These are phyloP conservation scores for Pleuronectes platessa DNA, from an alignment of 2,113 vertebrate species.

Conservation along the genomic window DNA sequence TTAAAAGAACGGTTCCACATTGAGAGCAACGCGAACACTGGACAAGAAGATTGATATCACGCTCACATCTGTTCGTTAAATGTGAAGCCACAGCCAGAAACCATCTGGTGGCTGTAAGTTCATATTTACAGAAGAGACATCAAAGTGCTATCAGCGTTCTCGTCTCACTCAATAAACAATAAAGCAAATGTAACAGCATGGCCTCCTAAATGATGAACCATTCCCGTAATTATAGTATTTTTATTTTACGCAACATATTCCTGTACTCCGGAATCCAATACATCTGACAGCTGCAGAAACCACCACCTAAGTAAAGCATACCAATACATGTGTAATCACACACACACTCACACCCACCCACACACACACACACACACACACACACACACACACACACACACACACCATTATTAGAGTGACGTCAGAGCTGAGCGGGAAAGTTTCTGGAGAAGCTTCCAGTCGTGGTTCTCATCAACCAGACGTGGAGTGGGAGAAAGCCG, in stretches of 20 bases:
- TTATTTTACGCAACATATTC: neutral
- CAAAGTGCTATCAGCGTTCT: neutral
- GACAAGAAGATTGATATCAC: neutral
- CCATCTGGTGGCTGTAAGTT: neutral
- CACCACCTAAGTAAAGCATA: neutral
- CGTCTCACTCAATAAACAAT: neutral
- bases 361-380: no score
- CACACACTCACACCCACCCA: neutral
- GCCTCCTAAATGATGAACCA: neutral
- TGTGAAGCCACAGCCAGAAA: neutral
- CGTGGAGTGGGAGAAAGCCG: conserved; percentile 24
- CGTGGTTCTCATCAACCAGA: conserved; percentile 48
- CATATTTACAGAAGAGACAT: neutral
- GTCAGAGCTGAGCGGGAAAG: conserved; percentile 28
- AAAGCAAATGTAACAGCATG: neutral
- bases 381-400: no score
- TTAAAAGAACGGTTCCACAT: neutral
- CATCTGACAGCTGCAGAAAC: no score
- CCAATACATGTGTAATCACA: neutral
- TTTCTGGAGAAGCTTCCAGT: conserved; percentile 28
- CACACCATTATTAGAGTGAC: conserved; percentile 4
- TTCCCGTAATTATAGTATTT: neutral
- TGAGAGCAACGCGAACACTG: neutral
- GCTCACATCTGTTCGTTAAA: neutral
- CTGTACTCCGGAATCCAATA: no score